Evolutionary conservation across 1,140 invertebrate genomes (phyloP).

Genomic region (Luehdorfia chinensis): DNA sequence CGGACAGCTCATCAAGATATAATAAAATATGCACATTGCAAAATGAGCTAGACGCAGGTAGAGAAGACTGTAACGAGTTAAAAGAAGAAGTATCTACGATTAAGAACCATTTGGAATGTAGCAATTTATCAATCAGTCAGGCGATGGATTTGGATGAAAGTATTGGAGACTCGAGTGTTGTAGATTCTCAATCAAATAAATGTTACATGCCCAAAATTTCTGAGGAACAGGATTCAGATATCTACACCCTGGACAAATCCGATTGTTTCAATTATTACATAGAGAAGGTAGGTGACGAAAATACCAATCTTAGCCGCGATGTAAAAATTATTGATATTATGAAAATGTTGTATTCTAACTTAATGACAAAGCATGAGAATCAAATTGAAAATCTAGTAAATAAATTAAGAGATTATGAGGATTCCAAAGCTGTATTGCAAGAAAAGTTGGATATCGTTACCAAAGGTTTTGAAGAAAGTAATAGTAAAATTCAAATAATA

Average conservation of each 20-base stretch:
- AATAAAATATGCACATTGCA: constrained; percentile 65
- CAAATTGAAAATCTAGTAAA: constrained; percentile 58
- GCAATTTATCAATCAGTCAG: constrained; percentile 42
- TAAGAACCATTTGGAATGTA: constrained; percentile 60
- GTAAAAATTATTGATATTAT: constrained; percentile 60
- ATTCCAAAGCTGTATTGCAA: constrained; percentile 39
- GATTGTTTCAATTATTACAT: constrained; percentile 55
- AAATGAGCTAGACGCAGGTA: constrained; percentile 59
- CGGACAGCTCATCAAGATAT: constrained; percentile 53
- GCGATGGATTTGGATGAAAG: constrained; percentile 59
- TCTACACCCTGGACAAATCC: constrained; percentile 45
- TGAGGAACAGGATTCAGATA: constrained; percentile 32
- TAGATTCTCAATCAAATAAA: constrained; percentile 23
- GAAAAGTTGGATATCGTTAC: constrained; percentile 32
- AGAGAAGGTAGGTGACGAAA: constrained; percentile 38
- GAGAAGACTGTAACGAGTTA: constrained; percentile 64
- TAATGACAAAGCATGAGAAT: constrained; percentile 46
- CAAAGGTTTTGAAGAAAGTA: constrained; percentile 18
- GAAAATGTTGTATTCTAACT: constrained; percentile 51
- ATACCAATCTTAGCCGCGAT: constrained; percentile 33
- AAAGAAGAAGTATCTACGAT: constrained; percentile 62
- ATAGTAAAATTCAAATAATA: constrained; percentile 19
- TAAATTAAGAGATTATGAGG: constrained; percentile 53
- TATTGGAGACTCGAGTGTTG: constrained; percentile 36
- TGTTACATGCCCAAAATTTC: constrained; percentile 32